These are phyloP conservation scores for Enteromius mattozi DNA, from an alignment of 2,797 vertebrate genomes.

Conservation along the genomic window DNA sequence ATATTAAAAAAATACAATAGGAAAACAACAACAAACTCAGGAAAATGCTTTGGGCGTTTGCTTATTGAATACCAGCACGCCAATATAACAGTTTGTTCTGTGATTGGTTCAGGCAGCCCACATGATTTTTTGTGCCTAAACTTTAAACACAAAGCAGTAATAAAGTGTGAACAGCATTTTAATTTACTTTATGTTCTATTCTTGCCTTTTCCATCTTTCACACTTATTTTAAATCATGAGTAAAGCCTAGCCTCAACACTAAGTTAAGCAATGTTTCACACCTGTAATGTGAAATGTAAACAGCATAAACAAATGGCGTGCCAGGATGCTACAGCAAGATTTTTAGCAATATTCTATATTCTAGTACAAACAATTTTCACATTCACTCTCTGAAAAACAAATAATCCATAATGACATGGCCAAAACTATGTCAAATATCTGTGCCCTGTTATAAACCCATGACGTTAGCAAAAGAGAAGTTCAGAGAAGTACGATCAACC, in stretches of 20 bases:
- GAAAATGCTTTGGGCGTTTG: constrained; percentile 37
- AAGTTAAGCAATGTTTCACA: neutral
- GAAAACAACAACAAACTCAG: constrained; percentile 50
- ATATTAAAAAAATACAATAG: constrained; percentile 44
- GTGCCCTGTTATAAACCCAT: neutral
- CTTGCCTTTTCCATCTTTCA: too few relatives aligned
- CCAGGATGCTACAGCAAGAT: neutral
- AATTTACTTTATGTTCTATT: neutral
- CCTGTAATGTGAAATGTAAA: neutral
- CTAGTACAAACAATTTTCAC: neutral
- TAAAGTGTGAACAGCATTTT: neutral
- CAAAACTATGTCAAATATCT: neutral
- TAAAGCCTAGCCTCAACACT: neutral
- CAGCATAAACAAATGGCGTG: too few relatives aligned
- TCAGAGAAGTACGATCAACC: neutral
- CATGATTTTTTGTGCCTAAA: neutral
- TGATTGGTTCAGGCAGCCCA: neutral
- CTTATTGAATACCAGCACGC: constrained; percentile 14
- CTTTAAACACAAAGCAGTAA: neutral
- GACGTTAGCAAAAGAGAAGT: neutral
- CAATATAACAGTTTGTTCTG: neutral
- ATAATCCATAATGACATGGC: neutral
- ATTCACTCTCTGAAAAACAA: neutral
- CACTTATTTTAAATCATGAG: neutral
- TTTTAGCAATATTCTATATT: neutral